phyloP scores from a whole-genome alignment of 37 sponge, comb jelly and placozoan genomes.

The Eunapius fragilis region DNA sequence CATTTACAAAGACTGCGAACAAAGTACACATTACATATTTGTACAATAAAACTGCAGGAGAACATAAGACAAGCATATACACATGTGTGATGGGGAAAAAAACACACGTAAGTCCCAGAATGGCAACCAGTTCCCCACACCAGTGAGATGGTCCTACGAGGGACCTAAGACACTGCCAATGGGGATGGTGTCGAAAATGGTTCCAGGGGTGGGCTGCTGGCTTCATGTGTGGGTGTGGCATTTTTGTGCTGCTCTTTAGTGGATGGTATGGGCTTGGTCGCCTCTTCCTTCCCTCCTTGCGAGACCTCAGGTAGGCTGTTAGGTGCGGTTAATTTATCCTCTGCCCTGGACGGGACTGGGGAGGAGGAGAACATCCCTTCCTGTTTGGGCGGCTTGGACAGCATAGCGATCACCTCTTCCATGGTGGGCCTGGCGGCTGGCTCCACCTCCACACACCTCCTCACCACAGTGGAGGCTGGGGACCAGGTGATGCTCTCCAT shows the following conservation, averaged over 20 bases:
- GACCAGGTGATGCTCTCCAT: slow-evolving; percentile 55
- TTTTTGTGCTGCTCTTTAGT: too few relatives aligned
- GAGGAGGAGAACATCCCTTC: not conserved
- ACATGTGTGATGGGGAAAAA: too few relatives aligned
- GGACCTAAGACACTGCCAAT: not conserved
- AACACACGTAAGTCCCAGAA: too few relatives aligned
- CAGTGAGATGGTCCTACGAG: too few relatives aligned
- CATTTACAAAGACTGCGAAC: too few relatives aligned
- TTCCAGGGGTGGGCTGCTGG: not conserved
- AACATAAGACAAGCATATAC: too few relatives aligned
- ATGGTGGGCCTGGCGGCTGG: slow-evolving; percentile 27
- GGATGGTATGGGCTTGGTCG: not conserved
- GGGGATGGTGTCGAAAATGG: not conserved
- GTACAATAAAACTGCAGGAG: too few relatives aligned
- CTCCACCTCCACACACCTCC: not conserved
- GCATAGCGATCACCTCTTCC: slow-evolving; percentile 2
- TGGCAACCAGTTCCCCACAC: not conserved
- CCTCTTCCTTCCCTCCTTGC: too few relatives aligned
- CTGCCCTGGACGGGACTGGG: too few relatives aligned
- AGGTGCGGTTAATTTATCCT: too few relatives aligned
- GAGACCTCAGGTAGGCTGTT: too few relatives aligned
- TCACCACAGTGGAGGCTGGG: slow-evolving; percentile 7
- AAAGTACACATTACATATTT: too few relatives aligned
- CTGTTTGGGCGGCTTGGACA: not conserved
- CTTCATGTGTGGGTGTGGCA: not conserved